These are phyloP conservation scores for Solenodon paradoxus DNA, from an alignment of 2,113 vertebrate species.

Conservation along the genomic window DNA sequence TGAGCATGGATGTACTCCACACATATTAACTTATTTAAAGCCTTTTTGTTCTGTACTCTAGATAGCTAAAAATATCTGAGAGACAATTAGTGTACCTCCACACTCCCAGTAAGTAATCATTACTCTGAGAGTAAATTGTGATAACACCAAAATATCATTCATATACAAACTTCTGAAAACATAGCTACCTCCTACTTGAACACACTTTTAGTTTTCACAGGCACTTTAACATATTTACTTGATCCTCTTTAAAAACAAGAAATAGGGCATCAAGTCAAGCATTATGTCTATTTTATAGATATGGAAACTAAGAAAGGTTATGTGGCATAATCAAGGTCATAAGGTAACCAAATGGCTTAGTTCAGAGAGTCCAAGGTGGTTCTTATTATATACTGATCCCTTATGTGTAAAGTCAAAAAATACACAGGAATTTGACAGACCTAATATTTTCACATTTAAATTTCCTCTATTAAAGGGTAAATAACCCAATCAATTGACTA, in stretches of 20 bases:
- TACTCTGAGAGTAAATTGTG: background rate
- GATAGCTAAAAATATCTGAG: background rate
- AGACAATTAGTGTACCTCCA: background rate
- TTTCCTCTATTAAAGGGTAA: background rate
- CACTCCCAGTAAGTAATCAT: background rate
- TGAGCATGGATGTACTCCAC: background rate
- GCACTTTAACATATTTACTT: background rate
- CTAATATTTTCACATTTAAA: background rate
- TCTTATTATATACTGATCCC: background rate
- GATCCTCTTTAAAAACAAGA: background rate
- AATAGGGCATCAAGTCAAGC: background rate
- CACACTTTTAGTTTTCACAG: constrained; percentile 1
- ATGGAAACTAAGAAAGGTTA: background rate
- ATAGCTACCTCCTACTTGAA: background rate
- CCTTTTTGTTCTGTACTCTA: background rate
- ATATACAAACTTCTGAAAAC: constrained; percentile 1
- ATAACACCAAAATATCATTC: constrained; percentile 14
- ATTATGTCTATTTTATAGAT: background rate
- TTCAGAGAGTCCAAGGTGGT: background rate
- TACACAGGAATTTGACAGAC: background rate
- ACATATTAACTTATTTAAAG: background rate
- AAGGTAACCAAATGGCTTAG: background rate
- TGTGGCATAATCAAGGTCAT: background rate
- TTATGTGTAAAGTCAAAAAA: background rate
- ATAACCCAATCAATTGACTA: background rate